A percentile compares a stretch with the other conserved stretches of the same genome.
These are phyloP conservation scores for Caenorhabditis briggsae DNA, from an alignment of 1,140 invertebrate species.

Conservation along the genomic window DNA sequence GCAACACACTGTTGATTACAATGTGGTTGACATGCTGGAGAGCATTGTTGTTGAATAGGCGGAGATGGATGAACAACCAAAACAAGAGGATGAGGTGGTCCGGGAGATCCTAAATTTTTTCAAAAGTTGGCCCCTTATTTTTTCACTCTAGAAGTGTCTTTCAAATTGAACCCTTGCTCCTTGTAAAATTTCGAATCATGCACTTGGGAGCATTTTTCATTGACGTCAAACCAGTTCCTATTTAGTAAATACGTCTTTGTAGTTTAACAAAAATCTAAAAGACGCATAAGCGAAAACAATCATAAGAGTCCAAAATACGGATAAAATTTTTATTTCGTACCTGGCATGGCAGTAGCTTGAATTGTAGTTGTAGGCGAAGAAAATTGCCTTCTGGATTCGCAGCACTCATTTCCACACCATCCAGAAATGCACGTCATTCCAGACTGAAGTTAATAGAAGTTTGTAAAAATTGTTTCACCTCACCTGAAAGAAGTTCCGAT, in stretches of 20 bases:
- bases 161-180: no score
- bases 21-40: slow-evolving; percentile 25
- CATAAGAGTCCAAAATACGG: not conserved
- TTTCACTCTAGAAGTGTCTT: no score
- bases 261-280: not conserved
- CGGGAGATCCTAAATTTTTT: not conserved
- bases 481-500: slow-evolving; percentile 1
- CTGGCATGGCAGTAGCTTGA: slow-evolving; percentile 17
- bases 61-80: slow-evolving; percentile 22
- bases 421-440: slow-evolving; percentile 8
- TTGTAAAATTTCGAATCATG: no score
- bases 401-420: slow-evolving; percentile 40
- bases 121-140: not conserved
- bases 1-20: slow-evolving; percentile 38
- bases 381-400: slow-evolving; percentile 7
- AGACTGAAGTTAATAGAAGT: not conserved
- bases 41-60: not conserved
- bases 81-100: slow-evolving; percentile 32
- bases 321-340: not conserved
- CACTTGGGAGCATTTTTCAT: no score
- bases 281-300: not conserved
- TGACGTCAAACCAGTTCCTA: no score
- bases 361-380: slow-evolving; percentile 10
- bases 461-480: not conserved
- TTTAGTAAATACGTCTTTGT: no score